Conservation (phyloP, 2,888 invertebrate genomes). For the Eupithecia subumbrata region DNA sequence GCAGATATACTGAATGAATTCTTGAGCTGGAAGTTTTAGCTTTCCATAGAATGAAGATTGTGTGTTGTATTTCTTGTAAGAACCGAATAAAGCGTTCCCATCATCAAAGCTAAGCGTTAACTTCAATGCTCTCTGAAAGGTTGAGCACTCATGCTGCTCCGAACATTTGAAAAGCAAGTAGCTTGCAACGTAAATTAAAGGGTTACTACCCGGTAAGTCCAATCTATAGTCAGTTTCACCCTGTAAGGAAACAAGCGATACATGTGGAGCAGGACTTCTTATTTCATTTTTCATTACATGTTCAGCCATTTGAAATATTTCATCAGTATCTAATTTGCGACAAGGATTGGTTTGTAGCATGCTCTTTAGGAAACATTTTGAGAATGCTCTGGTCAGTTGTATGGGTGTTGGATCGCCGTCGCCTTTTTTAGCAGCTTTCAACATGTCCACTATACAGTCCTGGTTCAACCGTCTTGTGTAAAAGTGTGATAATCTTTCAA, state of each 20-base stretch:
- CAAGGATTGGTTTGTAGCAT: background rate
- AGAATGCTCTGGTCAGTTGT: background rate
- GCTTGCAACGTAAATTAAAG: conserved; percentile 1
- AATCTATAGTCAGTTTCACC: conserved; percentile 4
- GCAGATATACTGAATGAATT: background rate
- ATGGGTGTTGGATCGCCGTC: background rate
- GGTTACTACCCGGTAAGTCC: background rate
- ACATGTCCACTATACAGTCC: conserved; percentile 4
- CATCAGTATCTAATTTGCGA: background rate
- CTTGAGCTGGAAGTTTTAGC: background rate
- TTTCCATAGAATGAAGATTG: background rate
- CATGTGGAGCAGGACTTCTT: background rate
- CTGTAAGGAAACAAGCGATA: background rate
- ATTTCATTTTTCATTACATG: background rate
- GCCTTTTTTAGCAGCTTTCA: background rate
- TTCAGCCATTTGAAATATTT: conserved; percentile 1
- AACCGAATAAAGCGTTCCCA: background rate
- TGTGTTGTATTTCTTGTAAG: background rate
- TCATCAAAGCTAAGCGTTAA: background rate
- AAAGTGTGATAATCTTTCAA: background rate
- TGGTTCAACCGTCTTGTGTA: conserved; percentile 3
- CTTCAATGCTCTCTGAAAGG: background rate
- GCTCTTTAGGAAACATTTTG: background rate
- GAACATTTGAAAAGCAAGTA: background rate
- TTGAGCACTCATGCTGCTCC: background rate